Evolutionary conservation across 2,888 invertebrate genomes (phyloP), one percentile per base, ranked within the genome.

Genomic region (Epinotia ramella): DNA sequence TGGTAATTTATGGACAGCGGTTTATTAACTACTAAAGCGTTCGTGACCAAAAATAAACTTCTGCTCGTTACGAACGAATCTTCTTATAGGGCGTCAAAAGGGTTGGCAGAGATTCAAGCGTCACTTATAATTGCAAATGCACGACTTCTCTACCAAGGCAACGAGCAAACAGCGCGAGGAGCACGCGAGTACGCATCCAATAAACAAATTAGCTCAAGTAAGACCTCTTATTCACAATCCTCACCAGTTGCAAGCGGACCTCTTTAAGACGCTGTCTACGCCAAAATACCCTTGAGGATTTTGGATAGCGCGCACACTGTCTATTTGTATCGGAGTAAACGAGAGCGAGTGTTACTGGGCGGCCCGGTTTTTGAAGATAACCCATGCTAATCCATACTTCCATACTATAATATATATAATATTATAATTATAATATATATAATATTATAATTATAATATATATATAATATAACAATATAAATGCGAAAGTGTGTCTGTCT

Each of bases 11-110:
- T 69, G 59, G 59, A 44, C 59, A 60, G 59, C 46, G 24, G 20
- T 69, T 57, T 40, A 60, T 69, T 40, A n/a, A n/a, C n/a, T n/a
- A 62, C 46, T 49, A 62, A 20, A 11, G 67, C 24, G 60, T 63
- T 62, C 67, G 67, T 60, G 67, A 63, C 62, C 62, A 24, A 68
- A 62, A 68, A 68, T 73, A 73, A 73, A 73, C 40, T 68, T 73
- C 53, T 40, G 16, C 44, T 73, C 62, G 46, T 70, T 70, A 70
- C 59, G 24, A 62, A 56, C 49, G 40, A 60, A 28, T 44, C 73
- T 68, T 63, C 46, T 46, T 68, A 46, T 44, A 62, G 68, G 68
- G 44, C 63, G 63, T 73, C 63, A 33, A 57, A 73, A 63, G 62
- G 73, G 33, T 33, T 33, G 33, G 57, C 68, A 64, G 56, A 68